Percentiles rank a stretch among this genome's conserved stretches.
These are phyloP conservation scores for Gisinianus flammeolus DNA, from an alignment of 2,888 invertebrate genomes.

Conservation along the genomic window DNA sequence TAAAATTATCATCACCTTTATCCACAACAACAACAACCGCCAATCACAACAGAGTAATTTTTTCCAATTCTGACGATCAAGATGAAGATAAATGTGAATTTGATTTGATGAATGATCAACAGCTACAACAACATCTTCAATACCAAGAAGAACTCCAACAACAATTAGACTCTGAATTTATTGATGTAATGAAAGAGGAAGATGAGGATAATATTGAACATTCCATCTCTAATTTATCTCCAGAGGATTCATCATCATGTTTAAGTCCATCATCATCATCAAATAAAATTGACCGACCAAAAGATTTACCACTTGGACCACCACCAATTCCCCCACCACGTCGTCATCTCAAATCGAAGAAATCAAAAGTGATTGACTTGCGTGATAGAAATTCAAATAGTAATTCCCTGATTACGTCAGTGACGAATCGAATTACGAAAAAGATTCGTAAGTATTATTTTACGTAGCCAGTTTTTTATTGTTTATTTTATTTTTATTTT, in stretches of 20 bases:
- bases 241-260: not conserved
- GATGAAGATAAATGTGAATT: not conserved
- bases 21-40: not conserved
- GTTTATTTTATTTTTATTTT: not conserved
- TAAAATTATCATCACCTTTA: not conserved
- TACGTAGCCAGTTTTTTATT: constrained; percentile 16
- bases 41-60: not conserved
- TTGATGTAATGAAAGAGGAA: not conserved
- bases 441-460: constrained; percentile 42
- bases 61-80: not conserved
- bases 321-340: constrained; percentile 30
- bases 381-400: constrained; percentile 33
- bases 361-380: constrained; percentile 44
- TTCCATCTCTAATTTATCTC: not conserved
- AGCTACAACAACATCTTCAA: constrained; percentile 4
- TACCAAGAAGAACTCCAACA: not conserved
- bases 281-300: constrained; percentile 27
- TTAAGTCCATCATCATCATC: not conserved
- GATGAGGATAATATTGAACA: not conserved
- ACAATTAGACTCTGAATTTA: not conserved
- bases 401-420: constrained; percentile 42
- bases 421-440: constrained; percentile 40
- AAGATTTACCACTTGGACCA: constrained; percentile 25
- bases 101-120: not conserved
- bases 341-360: constrained; percentile 25